Percentiles rank a stretch among this genome's conserved stretches.
Conservation (phyloP, 2,113 vertebrate genomes). For the Rhinichthys klamathensis region DNA sequence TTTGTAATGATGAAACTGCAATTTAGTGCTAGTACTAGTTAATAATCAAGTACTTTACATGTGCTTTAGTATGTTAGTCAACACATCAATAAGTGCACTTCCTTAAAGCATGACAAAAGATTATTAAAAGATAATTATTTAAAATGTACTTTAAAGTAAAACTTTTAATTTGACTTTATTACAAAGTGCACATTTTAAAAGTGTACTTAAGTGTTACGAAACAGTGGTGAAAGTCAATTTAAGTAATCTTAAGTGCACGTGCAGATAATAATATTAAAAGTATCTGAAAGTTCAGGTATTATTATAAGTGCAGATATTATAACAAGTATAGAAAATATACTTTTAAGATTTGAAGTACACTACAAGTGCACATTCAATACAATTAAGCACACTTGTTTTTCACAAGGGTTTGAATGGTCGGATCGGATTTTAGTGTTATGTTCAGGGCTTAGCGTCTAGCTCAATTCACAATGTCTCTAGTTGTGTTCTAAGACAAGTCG, state of each 20-base stretch:
- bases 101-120: background rate
- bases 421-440: background rate
- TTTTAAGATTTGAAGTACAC: background rate
- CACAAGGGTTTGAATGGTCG: background rate
- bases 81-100: background rate
- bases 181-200: background rate
- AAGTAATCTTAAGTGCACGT: background rate
- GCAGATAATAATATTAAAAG: background rate
- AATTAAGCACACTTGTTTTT: background rate
- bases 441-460: background rate
- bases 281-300: background rate
- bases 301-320: background rate
- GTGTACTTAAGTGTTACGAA: background rate
- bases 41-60: too few species aligned
- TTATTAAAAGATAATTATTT: background rate
- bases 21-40: background rate
- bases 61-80: background rate
- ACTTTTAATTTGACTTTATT: background rate
- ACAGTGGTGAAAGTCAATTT: background rate
- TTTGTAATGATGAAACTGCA: background rate
- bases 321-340: background rate
- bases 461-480: background rate
- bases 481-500: background rate
- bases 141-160: background rate
- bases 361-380: background rate